Percentiles rank a stretch among this genome's conserved stretches.
Evolutionary conservation across 2,113 vertebrate species (phyloP).

Genomic region (Cryptomyrus ogoouensis): DNA sequence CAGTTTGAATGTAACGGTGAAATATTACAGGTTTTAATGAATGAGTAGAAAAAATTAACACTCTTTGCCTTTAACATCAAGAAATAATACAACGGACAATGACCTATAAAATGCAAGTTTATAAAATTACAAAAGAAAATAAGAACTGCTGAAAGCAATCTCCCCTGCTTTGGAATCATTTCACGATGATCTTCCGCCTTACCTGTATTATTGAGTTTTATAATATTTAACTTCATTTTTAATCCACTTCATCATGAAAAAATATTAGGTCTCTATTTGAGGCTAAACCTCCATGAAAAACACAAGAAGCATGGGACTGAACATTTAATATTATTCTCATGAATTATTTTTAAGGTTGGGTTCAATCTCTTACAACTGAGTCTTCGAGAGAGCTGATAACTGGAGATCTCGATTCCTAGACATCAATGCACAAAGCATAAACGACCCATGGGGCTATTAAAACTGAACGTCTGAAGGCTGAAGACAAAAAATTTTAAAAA

Average conservation of each 20-base stretch:
- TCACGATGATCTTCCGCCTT: background rate
- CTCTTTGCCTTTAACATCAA: background rate
- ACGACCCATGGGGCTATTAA: background rate
- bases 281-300: background rate
- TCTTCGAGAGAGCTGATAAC: background rate
- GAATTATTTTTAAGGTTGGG: background rate
- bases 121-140: background rate
- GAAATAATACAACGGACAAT: background rate
- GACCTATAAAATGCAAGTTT: background rate
- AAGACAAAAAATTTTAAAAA: background rate
- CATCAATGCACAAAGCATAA: background rate
- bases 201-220: too few relatives aligned
- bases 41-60: background rate
- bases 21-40: background rate
- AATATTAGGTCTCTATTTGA: background rate
- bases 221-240: background rate
- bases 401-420: background rate
- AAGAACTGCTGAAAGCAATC: background rate
- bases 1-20: background rate
- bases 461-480: background rate
- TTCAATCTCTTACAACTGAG: background rate
- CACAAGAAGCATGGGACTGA: background rate
- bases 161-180: background rate
- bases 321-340: background rate
- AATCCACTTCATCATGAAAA: background rate